These are phyloP conservation scores for Myrmecophaga tridactyla DNA, from an alignment of 2,113 vertebrate species.

Conservation along the genomic window DNA sequence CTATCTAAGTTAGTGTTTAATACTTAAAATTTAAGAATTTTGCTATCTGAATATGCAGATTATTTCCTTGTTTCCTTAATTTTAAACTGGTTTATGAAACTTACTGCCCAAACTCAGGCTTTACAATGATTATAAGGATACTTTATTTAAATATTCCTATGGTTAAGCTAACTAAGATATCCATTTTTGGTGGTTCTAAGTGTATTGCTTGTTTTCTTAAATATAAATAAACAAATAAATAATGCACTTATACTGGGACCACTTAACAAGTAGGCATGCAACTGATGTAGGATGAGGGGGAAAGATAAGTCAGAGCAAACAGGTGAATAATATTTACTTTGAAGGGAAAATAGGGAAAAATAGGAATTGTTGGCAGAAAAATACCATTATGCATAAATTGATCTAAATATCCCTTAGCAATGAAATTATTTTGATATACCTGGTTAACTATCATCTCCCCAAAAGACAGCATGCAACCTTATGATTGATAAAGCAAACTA, in stretches of 20 bases:
- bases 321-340: neutral
- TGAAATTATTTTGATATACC: neutral
- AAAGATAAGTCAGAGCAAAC: neutral
- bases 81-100: no score
- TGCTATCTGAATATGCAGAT: no score
- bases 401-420: neutral
- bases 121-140: no score
- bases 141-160: no score
- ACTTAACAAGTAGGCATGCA: neutral
- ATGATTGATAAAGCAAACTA: neutral
- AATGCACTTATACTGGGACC: neutral
- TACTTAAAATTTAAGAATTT: no score
- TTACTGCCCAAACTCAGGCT: no score
- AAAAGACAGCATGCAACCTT: neutral
- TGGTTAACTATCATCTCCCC: neutral
- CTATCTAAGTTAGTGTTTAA: no score
- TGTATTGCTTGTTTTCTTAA: no score
- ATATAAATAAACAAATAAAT: no score
- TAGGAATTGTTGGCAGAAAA: neutral
- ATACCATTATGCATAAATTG: neutral
- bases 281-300: fast-evolving
- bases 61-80: no score
- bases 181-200: no score
- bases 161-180: no score
- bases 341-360: neutral